Base-by-base conservation (phyloP, 2,113 vertebrate species). In the Chaetura pelagica region DNA sequence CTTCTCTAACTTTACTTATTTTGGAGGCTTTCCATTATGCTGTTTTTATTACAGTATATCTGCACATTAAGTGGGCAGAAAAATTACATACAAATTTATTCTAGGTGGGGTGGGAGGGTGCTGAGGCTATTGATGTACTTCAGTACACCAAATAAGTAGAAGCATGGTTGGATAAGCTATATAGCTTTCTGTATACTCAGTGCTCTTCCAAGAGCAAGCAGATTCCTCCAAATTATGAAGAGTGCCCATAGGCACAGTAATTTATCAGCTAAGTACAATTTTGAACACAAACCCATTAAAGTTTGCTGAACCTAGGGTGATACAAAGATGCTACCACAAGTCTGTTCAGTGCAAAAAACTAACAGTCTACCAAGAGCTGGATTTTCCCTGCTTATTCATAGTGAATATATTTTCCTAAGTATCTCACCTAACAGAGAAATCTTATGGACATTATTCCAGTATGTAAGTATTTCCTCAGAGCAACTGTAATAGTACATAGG, bases 61-160 rank as follows among this genome's bases (percentile, higher is more conserved):
- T 74, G 48, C 35, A 55, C 11, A n/a, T 10, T 9, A 48, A 75
- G 18, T 17, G 34, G 10, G 63, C 15, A 87, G 32, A 58, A 92
- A 90, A 84, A 32, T 44, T 68, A 32, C 42, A 8, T 22, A 42
- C 21, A 24, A 51, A 82, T 66, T 46, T 68, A 40, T 7, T 32
- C 9, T 23, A 46, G 48, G 20, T 1, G 3, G 44, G 13, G 38
- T 30, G 44, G 40, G n/a, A 76, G 0, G 3, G 26, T 27, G 20
- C 58, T 40, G 21, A 32, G 44, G 27, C 35, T 73, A 72, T 0
- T 32, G 32, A 44, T 61, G 40, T 49, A 77, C 66, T 62, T 35
- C 42, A 81, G 20, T 32, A 55, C 34, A 40, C 48, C 76, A 80
- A 89, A 46, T 4, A 83, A 74, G 59, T 13, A 80, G 46, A 40